These are phyloP conservation scores for Acleris cristana DNA, from an alignment of 2,888 invertebrate species.

Conservation along the genomic window DNA sequence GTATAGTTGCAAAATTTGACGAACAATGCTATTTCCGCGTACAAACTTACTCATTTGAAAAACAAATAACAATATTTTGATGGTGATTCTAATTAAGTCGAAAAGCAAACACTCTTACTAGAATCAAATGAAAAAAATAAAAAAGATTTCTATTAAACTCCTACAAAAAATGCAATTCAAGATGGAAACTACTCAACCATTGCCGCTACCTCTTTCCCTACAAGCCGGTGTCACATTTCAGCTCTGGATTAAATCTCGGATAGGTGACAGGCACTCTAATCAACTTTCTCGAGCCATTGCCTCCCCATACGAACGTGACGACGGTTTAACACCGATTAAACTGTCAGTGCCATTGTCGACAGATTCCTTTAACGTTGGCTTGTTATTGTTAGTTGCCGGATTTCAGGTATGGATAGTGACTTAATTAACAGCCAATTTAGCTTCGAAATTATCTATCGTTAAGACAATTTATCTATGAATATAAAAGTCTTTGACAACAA, in stretches of 20 bases:
- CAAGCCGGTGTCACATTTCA: conserved; percentile 47
- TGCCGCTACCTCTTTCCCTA: conserved; percentile 41
- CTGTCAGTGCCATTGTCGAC: conserved; percentile 67
- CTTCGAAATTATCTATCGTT: neutral
- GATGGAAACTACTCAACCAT: neutral
- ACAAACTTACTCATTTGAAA: too few species aligned
- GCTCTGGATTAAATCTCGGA: conserved; percentile 69
- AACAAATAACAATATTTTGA: too few species aligned
- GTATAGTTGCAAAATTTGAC: too few species aligned
- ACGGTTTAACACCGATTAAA: conserved; percentile 76
- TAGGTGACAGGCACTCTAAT: conserved; percentile 77
- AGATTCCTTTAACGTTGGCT: conserved; percentile 29
- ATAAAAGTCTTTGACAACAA: neutral
- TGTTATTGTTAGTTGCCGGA: conserved; percentile 20
- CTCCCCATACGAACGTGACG: conserved; percentile 65
- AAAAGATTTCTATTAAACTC: too few species aligned
- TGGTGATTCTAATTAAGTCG: too few species aligned
- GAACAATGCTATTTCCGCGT: too few species aligned
- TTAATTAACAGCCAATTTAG: neutral
- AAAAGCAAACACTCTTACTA: too few species aligned
- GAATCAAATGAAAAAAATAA: too few species aligned
- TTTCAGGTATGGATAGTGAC: neutral
- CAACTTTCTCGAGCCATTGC: conserved; percentile 79
- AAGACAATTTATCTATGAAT: neutral
- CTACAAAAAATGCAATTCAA: too few species aligned